A percentile compares a stretch with the other conserved stretches of the same genome.
Evolutionary conservation across 30 jellyfish, hydroid and myxozoan genomes (phyloP).

Genomic region (Turritopsis dohrnii): DNA sequence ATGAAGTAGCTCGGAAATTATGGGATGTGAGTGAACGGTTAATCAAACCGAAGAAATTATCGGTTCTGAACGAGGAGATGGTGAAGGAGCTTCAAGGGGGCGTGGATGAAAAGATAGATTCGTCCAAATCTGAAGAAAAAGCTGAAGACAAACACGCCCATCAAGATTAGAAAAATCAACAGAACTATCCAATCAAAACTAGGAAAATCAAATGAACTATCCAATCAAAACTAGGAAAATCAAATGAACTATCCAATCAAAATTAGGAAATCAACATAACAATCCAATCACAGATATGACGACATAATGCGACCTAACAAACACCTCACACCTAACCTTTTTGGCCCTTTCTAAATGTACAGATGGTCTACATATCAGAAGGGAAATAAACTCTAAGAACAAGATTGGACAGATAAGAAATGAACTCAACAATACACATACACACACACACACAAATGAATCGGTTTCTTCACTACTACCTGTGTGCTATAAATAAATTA

Average conservation of each 20-base stretch:
- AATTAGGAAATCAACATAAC: too few relatives aligned
- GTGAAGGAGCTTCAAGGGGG: neutral
- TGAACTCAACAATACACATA: neutral
- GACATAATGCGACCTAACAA: too few relatives aligned
- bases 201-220: too few relatives aligned
- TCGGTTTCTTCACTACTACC: neutral
- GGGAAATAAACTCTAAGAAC: too few relatives aligned
- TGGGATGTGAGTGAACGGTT: slow-evolving; percentile 41
- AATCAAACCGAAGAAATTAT: neutral
- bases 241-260: too few relatives aligned
- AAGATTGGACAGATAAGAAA: neutral
- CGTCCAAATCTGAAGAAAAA: neutral
- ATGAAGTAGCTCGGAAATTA: slow-evolving; percentile 16
- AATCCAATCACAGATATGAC: too few relatives aligned
- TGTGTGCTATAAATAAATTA: neutral
- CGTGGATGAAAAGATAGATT: neutral
- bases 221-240: too few relatives aligned
- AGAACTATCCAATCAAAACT: too few relatives aligned
- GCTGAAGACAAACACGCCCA: neutral
- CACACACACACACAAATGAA: neutral
- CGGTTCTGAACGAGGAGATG: neutral
- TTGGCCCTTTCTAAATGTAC: too few relatives aligned
- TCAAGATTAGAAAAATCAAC: neutral
- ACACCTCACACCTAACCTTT: too few relatives aligned
- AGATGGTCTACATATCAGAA: too few relatives aligned